A percentile compares a stretch with the other conserved stretches of the same genome.
Conservation (phyloP, 2,113 vertebrate species). For the Pandion haliaetus region DNA sequence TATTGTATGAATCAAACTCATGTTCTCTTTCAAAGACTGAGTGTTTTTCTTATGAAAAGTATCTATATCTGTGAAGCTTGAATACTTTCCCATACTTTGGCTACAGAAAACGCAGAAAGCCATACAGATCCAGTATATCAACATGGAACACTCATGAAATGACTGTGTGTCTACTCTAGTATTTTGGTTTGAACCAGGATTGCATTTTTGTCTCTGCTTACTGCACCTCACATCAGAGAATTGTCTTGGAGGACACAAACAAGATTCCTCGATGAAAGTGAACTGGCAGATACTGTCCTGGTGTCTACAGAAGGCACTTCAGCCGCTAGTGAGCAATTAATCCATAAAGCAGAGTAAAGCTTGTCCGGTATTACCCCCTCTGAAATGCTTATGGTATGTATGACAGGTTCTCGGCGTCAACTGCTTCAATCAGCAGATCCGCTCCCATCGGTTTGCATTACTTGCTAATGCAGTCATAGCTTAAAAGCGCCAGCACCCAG, state of each 20-base stretch:
- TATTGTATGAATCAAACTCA: not conserved
- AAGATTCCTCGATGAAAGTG: not conserved
- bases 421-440: not conserved
- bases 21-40: not conserved
- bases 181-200: not conserved
- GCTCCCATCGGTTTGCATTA: not conserved
- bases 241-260: not conserved
- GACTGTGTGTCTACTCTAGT: fast-evolving
- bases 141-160: not conserved
- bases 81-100: not conserved
- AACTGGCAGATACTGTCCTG: not conserved
- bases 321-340: not conserved
- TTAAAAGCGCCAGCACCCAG: not conserved
- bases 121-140: not conserved
- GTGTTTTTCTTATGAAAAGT: not conserved
- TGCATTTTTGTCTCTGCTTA: not conserved
- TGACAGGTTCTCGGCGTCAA: fast-evolving
- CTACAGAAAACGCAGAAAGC: not conserved
- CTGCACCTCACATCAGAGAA: not conserved
- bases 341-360: not conserved
- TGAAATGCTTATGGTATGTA: fast-evolving
- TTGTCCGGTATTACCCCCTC: not conserved
- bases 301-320: not conserved
- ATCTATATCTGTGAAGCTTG: not conserved
- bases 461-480: not conserved